Evolutionary conservation across 2,888 invertebrate genomes (phyloP), one percentile per base, ranked within the genome.

Genomic region (Hoplodrina ambigua): DNA sequence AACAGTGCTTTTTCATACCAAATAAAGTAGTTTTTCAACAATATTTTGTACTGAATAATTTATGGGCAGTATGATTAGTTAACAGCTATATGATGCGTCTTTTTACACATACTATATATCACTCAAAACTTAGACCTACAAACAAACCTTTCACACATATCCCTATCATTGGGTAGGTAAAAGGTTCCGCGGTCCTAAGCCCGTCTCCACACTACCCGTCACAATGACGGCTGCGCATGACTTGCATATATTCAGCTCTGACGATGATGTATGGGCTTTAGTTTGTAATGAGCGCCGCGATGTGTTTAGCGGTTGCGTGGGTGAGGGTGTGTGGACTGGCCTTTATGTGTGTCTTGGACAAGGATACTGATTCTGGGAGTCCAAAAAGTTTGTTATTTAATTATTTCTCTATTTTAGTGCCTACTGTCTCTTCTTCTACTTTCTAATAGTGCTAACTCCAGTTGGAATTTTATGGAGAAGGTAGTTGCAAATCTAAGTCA

Each of bases 231-330:
- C 78, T 76, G 82, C 55, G 58, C 80, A 80, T 93, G 93, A 93
- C 93, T 93, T 91, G 93, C 93, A 87, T 33, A 80, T 75, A 72
- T 44, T 37, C 56, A 69, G 30, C 67, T 61, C 75, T 91, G 93
- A 93, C 93, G 91, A 91, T 93, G 93, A 93, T 93, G 89, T 93
- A 93, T 93, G 93, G 89, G 84, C 82, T 62, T 75, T 59, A 79
- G 70, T 81, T 74, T 56, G 87, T 93, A 93, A 93, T 93, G 93
- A 93, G 91, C 81, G 77, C 81, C 30, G 78, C 85, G 86, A 86
- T 88, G 86, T 84, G 81, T 71, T 72, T 41, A 59, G 70, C 52
- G 61, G 70, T 57, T 66, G 70, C 37, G 80, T 77, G 72, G 80
- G 69, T 67, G 62, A 75, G 76, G 65, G 80, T 68, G 64, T 68